Evolutionary conservation across 1,140 invertebrate genomes (phyloP), one percentile per base, ranked within the genome.

Genomic region (Anadara kagoshimensis): DNA sequence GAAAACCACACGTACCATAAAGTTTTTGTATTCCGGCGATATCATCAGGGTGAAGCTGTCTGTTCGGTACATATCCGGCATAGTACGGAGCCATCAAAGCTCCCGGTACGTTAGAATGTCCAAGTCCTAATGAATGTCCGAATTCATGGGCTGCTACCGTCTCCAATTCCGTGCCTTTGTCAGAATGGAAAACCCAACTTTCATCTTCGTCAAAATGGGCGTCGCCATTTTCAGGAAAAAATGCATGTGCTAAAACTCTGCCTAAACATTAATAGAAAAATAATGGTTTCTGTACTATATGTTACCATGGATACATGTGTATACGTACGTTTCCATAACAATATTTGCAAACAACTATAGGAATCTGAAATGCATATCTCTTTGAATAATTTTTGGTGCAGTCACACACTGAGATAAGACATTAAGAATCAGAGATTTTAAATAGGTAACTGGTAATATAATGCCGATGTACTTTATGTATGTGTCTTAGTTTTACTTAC

Each of bases 31-130:
- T 97, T 26, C 93, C 96, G 70, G 92, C 91, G 61, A 93, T 92
- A 88, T 98, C 96, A 88, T 98, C 96, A 67, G 95, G 92, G n/a
- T 94, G 94, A 41, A 98, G 89, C 79, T 93, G 91, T 85, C 97
- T 96, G 54, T 91, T 89, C 14, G 79, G 62, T 1, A 94, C 92
- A 83, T 77, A 81, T 5, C 78, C 76, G 5, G 24, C 51, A 64
- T 77, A 97, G 53, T 77, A 85, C 1, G 87, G 85, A 5, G 77
- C 78, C 87, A 88, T 88, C 22, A 88, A 68, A 16, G 87, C 78
- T 16, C 79, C 71, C 20, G 51, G 47, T 22, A 79, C 74, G 14
- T 75, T 64, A 0, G 86, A 88, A 70, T 88, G 87, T 24, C 69
- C 68, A 10, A 88, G 78, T 18, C 87, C 87, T 22, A 88, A 68